Percentiles rank a stretch among this genome's conserved stretches.
Evolutionary conservation across 2,113 vertebrate species (phyloP).

Genomic region (Macquaria ambigua): DNA sequence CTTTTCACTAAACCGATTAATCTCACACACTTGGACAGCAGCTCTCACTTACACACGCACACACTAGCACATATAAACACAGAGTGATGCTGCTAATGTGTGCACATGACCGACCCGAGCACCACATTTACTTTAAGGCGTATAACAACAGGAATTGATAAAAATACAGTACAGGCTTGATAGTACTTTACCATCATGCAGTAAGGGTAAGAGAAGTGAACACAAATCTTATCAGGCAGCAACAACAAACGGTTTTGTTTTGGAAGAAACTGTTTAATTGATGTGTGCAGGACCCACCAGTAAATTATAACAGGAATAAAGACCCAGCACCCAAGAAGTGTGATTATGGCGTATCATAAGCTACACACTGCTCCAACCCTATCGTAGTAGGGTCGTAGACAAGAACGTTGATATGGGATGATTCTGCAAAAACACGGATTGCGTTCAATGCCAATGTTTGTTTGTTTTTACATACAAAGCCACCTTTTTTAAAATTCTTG

Average conservation of each 20-base stretch:
- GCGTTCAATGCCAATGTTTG: neutral
- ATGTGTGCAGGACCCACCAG: neutral
- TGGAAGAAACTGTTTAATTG: no score
- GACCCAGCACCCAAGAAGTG: neutral
- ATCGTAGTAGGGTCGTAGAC: no score
- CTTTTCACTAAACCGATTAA: slow-evolving; percentile 75
- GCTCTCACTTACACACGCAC: slow-evolving; percentile 38
- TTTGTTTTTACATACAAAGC: neutral
- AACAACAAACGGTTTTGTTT: neutral
- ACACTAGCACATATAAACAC: slow-evolving; percentile 23
- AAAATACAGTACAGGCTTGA: neutral
- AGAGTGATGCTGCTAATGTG: neutral
- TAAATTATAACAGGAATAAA: neutral
- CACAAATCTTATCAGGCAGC: neutral
- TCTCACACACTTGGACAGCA: slow-evolving; percentile 48
- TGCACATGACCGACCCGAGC: neutral
- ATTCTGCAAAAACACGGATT: neutral
- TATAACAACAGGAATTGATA: neutral
- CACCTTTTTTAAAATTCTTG: neutral
- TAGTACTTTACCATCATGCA: neutral
- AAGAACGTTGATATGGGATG: neutral
- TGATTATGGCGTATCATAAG: neutral
- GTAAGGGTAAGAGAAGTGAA: neutral
- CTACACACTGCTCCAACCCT: neutral
- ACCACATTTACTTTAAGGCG: neutral